Evolutionary conservation across 2,113 vertebrate genomes (phyloP).

Genomic region (Halichoerus grypus): DNA sequence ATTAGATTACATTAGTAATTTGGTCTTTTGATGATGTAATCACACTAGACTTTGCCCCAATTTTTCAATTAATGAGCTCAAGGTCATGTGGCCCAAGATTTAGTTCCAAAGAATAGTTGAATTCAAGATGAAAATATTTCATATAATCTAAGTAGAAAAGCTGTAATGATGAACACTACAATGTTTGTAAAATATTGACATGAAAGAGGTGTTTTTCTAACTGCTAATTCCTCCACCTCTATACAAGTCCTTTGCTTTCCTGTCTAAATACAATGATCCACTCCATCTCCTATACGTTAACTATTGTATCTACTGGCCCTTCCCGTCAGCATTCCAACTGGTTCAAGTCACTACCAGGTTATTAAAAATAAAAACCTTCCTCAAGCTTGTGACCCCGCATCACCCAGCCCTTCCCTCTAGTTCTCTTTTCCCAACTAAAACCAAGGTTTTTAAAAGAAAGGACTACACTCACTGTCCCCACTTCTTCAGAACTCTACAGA

Average conservation of each 20-base stretch:
- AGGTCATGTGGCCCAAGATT: background rate
- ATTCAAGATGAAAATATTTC: constrained; percentile 31
- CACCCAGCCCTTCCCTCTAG: background rate
- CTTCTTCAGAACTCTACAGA: background rate
- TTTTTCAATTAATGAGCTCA: constrained; percentile 19
- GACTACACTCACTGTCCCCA: background rate
- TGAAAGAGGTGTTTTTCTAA: background rate
- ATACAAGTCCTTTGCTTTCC: background rate
- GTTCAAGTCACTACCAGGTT: background rate
- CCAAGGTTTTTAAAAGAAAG: background rate
- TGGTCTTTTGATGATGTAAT: constrained; percentile 34
- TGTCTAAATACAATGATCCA: background rate
- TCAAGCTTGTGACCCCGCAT: background rate
- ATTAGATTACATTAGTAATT: constrained; percentile 25
- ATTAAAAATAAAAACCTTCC: background rate
- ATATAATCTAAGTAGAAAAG: constrained; percentile 1
- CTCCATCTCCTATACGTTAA: background rate
- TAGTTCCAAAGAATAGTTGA: background rate
- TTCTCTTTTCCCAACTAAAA: background rate
- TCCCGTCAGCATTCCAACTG: background rate
- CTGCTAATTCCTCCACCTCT: background rate
- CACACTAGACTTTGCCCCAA: constrained; percentile 5
- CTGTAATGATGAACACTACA: background rate
- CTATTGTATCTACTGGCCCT: background rate
- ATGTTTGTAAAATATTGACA: background rate